phyloP scores from a whole-genome alignment of 2,113 vertebrate genomes.

The Raja brachyura region DNA sequence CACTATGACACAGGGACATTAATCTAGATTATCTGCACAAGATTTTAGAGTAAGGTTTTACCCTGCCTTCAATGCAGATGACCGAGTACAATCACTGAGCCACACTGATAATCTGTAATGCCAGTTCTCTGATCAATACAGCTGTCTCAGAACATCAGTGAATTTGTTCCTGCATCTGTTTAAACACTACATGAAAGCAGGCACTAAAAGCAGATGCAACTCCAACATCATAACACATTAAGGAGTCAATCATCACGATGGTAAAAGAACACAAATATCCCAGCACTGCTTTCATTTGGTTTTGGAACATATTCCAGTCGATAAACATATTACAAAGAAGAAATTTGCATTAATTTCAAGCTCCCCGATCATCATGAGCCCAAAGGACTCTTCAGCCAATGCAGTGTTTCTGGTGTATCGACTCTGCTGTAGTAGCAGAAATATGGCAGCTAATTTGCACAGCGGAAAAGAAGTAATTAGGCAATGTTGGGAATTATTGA shows the following conservation, averaged over 20 bases:
- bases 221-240: background rate
- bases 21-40: background rate
- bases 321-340: background rate
- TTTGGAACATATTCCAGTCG: background rate
- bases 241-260: background rate
- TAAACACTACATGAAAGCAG: background rate
- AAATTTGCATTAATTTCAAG: background rate
- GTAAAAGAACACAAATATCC: background rate
- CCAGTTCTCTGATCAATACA: background rate
- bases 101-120: background rate
- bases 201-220: background rate
- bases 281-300: background rate
- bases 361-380: too few relatives aligned
- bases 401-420: background rate
- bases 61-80: background rate
- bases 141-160: background rate
- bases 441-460: background rate
- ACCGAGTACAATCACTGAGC: background rate
- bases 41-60: background rate
- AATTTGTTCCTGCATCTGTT: background rate
- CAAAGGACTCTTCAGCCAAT: too few relatives aligned
- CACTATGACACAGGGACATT: background rate
- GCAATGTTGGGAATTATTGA: background rate
- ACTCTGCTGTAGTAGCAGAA: background rate
- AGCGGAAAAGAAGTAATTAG: background rate